Percentiles rank a stretch among this genome's conserved stretches.
phyloP scores from a whole-genome alignment of 2,888 invertebrate genomes.

The Bellardia pandia region DNA sequence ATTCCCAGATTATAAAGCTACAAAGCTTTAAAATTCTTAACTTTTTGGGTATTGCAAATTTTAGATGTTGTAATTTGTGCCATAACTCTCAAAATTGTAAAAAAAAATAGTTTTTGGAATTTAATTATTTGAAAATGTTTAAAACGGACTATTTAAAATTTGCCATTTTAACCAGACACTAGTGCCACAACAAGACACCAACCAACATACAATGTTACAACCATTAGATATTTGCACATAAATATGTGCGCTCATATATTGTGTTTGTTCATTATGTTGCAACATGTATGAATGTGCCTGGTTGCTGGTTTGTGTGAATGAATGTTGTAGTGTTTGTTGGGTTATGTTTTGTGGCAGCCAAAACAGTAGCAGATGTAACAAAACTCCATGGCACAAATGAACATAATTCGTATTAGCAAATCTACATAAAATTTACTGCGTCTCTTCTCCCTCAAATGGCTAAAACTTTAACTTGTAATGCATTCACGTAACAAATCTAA shows the following conservation, averaged over 20 bases:
- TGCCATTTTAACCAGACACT: not conserved
- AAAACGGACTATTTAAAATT: no score
- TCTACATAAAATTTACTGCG: slow-evolving; percentile 82
- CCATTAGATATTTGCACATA: slow-evolving; percentile 62
- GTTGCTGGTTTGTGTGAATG: not conserved
- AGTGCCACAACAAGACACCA: slow-evolving; percentile 11
- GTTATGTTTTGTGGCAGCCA: slow-evolving; percentile 69
- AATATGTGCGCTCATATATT: slow-evolving; percentile 56
- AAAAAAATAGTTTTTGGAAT: no score
- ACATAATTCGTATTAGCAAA: slow-evolving; percentile 83
- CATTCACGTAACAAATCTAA: slow-evolving; percentile 46
- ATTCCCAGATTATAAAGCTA: no score
- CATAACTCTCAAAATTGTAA: no score
- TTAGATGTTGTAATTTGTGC: no score
- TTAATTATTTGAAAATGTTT: no score
- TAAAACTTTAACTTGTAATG: slow-evolving; percentile 55
- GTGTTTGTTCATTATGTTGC: slow-evolving; percentile 52
- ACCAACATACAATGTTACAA: slow-evolving; percentile 32
- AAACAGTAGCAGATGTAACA: slow-evolving; percentile 68
- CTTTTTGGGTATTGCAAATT: no score
- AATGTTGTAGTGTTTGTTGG: slow-evolving; percentile 10
- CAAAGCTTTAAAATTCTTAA: no score
- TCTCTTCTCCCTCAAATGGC: slow-evolving; percentile 73
- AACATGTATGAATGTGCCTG: slow-evolving; percentile 30
- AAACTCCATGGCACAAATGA: slow-evolving; percentile 75